Percentiles rank a stretch among this genome's conserved stretches.
phyloP scores from a whole-genome alignment of 2,888 invertebrate species.

The Ceratothoa steindachneri region DNA sequence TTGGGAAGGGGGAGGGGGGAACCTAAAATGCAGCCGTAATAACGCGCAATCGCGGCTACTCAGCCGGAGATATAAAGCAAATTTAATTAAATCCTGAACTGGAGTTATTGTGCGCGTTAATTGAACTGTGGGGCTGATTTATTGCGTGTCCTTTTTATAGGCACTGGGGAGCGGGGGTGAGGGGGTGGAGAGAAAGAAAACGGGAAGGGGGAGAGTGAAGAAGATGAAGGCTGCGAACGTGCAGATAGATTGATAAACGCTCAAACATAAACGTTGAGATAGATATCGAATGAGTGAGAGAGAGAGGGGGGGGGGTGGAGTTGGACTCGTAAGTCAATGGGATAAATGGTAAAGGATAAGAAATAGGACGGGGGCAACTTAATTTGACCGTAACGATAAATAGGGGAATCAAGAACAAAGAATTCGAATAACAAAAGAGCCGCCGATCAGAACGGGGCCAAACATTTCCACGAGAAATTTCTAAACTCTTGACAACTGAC shows the following conservation, averaged over 20 bases:
- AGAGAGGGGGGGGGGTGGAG: not conserved
- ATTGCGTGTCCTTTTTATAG: constrained; percentile 9
- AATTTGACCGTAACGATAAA: too few relatives aligned
- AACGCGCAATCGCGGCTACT: constrained; percentile 1
- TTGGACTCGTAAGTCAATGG: too few relatives aligned
- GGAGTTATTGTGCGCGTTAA: constrained; percentile 26
- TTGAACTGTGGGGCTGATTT: constrained; percentile 23
- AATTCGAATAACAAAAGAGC: too few relatives aligned
- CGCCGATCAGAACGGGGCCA: too few relatives aligned
- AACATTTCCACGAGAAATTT: too few relatives aligned
- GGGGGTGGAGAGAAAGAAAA: not conserved
- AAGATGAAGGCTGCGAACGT: not conserved
- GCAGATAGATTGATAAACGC: not conserved
- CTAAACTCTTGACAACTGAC: too few relatives aligned
- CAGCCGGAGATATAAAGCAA: constrained; percentile 25
- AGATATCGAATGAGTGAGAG: not conserved
- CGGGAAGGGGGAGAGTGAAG: not conserved
- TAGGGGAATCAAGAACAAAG: too few relatives aligned
- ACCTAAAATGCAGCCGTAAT: not conserved
- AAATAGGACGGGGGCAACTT: too few relatives aligned
- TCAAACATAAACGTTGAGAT: not conserved
- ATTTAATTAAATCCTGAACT: constrained; percentile 27
- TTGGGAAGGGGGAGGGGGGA: not conserved
- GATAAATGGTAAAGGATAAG: too few relatives aligned
- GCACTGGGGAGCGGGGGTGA: not conserved